Evolutionary conservation across 2,888 invertebrate species (phyloP).

Genomic region (Chironomus riparius): DNA sequence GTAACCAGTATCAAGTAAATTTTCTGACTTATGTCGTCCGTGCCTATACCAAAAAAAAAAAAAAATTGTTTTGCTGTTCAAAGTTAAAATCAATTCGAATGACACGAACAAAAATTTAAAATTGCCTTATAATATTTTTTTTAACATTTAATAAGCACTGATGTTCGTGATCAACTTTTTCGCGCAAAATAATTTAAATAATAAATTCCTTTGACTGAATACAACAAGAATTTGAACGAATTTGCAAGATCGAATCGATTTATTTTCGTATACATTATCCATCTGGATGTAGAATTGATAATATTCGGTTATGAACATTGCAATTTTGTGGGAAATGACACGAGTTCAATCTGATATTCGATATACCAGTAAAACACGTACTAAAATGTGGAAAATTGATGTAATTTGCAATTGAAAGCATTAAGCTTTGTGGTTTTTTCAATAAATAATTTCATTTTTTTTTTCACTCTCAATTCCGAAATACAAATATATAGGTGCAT

Average conservation of each 20-base stretch:
- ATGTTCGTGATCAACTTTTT: neutral
- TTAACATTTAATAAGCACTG: no score
- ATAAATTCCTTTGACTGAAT: neutral
- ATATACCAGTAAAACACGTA: conserved; percentile 7
- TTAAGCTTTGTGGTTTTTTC: conserved; percentile 2
- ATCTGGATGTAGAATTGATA: conserved; percentile 10
- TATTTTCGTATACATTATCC: neutral
- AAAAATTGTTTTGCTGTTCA: neutral
- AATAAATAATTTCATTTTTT: neutral
- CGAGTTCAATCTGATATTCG: neutral
- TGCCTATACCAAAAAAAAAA: no score
- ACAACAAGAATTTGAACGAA: neutral
- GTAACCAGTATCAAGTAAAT: no score
- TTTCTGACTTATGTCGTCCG: no score
- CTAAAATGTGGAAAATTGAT: conserved; percentile 18
- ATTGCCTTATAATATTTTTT: no score
- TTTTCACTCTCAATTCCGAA: neutral
- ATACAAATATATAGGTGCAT: conserved; percentile 59
- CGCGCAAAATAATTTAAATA: conserved; percentile 9
- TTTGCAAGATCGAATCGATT: conserved; percentile 17
- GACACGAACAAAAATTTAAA: no score
- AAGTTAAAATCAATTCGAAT: neutral
- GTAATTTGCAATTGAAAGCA: conserved; percentile 1
- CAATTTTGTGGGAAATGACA: conserved; percentile 22
- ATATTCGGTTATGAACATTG: neutral